Evolutionary conservation across 2,113 vertebrate species (phyloP), one percentile per base, ranked within the genome.

Genomic region (Sorex araneus): DNA sequence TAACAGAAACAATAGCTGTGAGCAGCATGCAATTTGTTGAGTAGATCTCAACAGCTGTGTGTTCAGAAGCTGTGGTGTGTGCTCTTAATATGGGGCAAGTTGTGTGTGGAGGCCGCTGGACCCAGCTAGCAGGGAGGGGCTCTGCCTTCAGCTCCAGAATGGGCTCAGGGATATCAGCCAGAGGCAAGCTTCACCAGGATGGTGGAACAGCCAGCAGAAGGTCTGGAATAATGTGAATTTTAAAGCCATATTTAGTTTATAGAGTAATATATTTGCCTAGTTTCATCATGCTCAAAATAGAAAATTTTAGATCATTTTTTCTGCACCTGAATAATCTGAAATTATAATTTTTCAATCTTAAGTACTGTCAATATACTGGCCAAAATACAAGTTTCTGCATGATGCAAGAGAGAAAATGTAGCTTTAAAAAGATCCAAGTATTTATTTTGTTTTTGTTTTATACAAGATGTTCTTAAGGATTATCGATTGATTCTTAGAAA

Each of bases 241-340:
- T 91, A 87, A 70, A 25, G 30, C 16, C 30, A 66, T 43, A 40
- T 70, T 81, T 82, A 82, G 36, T 67, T 66, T 43, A 47, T n/a
- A 69, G 28, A 80, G 67, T 47, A 75, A 30, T 18, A 80, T 60
- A 12, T 57, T 69, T 74, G 19, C 45, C 3, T 36, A 75, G 36
- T 0, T 81, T 77, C 77, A 32, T 28, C 19, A 79, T 57, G 1
- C 1, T 30, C 3, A 4, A 81, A 64, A 60, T 23, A 15, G 25
- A 89, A 70, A 82, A 82, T 67, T n/a, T 74, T 6, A 83, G 2
- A 30, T 82, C 73, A 73, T 50, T 85, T 36, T 92, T 87, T 70
- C n/a, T 78, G 11, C 34, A 67, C 2, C 3, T 83, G 40, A 78
- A 69, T 27, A 73, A 6, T 54, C 25, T 89, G 10, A 19, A 23